Evolutionary conservation across 2,113 vertebrate species (phyloP).

Genomic region (Pycnonotus jocosus): DNA sequence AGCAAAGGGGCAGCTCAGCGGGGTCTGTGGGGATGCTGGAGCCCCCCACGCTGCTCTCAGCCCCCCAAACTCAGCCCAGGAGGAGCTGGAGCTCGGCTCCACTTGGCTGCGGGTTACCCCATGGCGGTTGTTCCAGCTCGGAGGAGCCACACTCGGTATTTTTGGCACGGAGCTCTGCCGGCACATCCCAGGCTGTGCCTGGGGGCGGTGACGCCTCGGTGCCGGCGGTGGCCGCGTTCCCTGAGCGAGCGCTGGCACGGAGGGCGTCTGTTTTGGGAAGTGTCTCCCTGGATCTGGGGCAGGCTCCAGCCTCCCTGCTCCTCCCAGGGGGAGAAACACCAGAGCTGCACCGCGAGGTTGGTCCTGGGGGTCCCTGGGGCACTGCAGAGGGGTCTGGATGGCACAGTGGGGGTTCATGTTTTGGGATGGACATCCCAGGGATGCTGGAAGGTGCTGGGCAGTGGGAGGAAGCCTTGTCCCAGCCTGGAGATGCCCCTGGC

Average conservation of each 20-base stretch:
- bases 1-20: not conserved
- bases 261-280: not conserved
- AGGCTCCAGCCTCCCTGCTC: not conserved
- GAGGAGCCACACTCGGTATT: not conserved
- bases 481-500: not conserved
- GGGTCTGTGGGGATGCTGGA: not conserved
- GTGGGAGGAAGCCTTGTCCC: not conserved
- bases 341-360: rapidly evolving
- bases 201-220: not conserved
- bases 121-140: rapidly evolving
- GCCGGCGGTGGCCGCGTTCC: not conserved
- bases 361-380: not conserved
- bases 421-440: not conserved
- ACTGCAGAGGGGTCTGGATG: rapidly evolving
- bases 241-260: not conserved
- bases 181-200: not conserved
- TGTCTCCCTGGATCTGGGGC: slow-evolving; percentile 8
- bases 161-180: not conserved
- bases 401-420: rapidly evolving
- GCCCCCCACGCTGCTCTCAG: not conserved
- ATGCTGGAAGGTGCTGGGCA: not conserved
- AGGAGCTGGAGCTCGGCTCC: not conserved
- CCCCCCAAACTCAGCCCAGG: rapidly evolving
- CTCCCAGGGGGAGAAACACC: not conserved
- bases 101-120: not conserved